These are phyloP conservation scores for Plectropomus leopardus DNA, from an alignment of 2,113 vertebrate species.

Conservation along the genomic window DNA sequence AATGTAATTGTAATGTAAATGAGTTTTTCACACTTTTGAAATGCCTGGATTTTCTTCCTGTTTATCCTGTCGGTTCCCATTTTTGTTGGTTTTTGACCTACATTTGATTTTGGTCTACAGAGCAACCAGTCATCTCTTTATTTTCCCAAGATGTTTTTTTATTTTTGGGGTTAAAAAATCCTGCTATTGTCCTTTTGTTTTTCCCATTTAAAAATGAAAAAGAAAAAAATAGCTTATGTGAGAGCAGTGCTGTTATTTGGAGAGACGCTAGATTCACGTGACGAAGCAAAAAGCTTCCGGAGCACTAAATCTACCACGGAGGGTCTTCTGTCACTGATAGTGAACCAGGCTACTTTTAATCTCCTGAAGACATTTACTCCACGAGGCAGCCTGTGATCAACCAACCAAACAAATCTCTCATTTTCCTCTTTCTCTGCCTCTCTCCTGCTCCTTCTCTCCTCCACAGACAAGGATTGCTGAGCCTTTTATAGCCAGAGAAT, in stretches of 20 bases:
- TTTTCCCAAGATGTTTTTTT: too few species aligned
- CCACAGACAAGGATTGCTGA: constrained; percentile 41
- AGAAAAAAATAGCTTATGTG: constrained; percentile 4
- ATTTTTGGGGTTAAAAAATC: background rate
- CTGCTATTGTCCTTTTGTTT: constrained; percentile 8
- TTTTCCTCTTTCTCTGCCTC: constrained; percentile 40
- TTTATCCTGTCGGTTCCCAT: too few species aligned
- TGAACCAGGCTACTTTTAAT: constrained; percentile 56
- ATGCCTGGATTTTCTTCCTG: too few species aligned
- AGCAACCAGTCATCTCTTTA: too few species aligned
- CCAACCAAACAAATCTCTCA: constrained; percentile 47
- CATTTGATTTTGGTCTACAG: too few species aligned
- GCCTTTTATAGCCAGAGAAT: constrained; percentile 49
- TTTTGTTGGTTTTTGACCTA: too few species aligned
- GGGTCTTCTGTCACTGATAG: constrained; percentile 44
- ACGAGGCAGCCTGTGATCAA: constrained; percentile 64
- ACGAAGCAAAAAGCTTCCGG: constrained; percentile 44
- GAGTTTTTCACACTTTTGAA: too few species aligned
- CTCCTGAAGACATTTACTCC: constrained; percentile 59
- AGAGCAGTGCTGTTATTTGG: constrained; percentile 52
- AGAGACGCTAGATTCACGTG: constrained; percentile 32
- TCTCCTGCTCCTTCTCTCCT: constrained; percentile 33
- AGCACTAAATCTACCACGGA: constrained; percentile 47
- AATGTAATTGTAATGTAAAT: too few species aligned
- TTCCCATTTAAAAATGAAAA: constrained; percentile 3